Evolutionary conservation across 2,113 vertebrate genomes (phyloP).

Genomic region (Bostrychus sinensis): DNA sequence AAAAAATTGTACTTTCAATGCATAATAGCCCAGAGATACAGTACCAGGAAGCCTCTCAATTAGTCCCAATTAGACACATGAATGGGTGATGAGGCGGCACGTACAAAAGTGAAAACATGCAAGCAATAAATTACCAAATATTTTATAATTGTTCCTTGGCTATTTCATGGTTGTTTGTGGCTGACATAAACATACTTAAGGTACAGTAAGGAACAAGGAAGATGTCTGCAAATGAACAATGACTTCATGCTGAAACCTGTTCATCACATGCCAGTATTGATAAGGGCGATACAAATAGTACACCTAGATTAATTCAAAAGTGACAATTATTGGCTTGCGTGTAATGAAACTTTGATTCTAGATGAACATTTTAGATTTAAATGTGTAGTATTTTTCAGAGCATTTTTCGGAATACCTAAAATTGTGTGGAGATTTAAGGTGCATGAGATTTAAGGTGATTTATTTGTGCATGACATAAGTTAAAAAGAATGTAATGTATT

Average conservation of each 20-base stretch:
- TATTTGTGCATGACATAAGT: not conserved
- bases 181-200: not conserved
- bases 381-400: not conserved
- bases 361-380: too few relatives aligned
- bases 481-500: not conserved
- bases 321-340: not conserved
- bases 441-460: too few relatives aligned
- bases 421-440: not conserved
- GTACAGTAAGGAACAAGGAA: not conserved
- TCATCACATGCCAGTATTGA: not conserved
- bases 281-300: not conserved
- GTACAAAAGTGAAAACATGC: not conserved
- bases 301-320: not conserved
- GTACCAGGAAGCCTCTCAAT: constrained; percentile 41
- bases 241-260: not conserved
- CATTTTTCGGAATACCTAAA: not conserved
- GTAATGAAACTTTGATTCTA: not conserved
- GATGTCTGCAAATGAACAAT: not conserved
- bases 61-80: constrained; percentile 64
- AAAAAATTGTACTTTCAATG: constrained; percentile 10
- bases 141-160: not conserved
- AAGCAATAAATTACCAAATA: not conserved
- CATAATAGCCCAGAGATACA: constrained; percentile 43
- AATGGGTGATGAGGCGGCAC: constrained; percentile 51
- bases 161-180: not conserved